Evolutionary conservation across 2,797 vertebrate genomes (phyloP).

Genomic region (Malacoraja senta): DNA sequence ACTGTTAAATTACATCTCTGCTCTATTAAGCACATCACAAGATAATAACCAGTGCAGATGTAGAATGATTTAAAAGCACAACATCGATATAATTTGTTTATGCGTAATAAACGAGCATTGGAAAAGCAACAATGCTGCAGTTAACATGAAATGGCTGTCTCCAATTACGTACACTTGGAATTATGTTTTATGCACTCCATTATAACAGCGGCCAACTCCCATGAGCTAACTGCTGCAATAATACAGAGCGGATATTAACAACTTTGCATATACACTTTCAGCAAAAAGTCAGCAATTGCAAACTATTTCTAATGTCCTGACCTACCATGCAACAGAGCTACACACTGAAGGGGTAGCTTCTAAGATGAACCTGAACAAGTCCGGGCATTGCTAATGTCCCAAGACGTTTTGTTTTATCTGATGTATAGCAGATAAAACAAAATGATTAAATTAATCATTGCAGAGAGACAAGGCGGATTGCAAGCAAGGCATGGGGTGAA

Average conservation of each 20-base stretch:
- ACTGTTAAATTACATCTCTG: too few species aligned
- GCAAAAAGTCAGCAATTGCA: background rate
- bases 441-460: background rate
- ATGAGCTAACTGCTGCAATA: background rate
- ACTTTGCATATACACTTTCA: background rate
- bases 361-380: too few species aligned
- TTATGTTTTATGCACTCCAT: background rate
- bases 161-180: background rate
- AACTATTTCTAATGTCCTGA: background rate
- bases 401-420: too few species aligned
- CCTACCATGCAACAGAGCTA: background rate
- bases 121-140: background rate
- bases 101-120: background rate
- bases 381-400: too few species aligned
- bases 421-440: background rate
- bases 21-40: too few species aligned
- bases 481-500: background rate
- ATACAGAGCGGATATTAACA: background rate
- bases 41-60: too few species aligned
- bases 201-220: background rate
- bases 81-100: background rate
- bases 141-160: background rate
- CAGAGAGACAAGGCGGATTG: background rate
- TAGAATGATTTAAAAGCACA: background rate
- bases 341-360: background rate